Evolutionary conservation across 1,140 invertebrate species (phyloP), one percentile per base, ranked within the genome.

Genomic region (Trichomalopsis sarcophagae): DNA sequence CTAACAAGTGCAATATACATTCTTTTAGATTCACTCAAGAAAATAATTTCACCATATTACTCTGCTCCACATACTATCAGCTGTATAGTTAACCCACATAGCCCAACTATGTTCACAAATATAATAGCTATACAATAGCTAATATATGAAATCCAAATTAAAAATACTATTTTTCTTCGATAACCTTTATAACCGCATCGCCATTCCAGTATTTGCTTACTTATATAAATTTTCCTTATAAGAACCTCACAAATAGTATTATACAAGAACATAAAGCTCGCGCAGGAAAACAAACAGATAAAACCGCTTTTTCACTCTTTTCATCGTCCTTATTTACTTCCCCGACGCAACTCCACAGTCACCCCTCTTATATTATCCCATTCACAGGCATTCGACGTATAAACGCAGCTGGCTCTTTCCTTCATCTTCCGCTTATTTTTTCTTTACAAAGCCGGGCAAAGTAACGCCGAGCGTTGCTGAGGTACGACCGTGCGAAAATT

Each of bases 261-360:
- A 74, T 11, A 66, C 7, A 33, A 62, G 30, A 36, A 17, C 13
- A 66, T 36, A 44, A 40, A 75, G 21, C 30, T 30, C 73, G 21
- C n/a, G 21, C 1, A 62, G 27, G 44, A 78, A n/a, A 55, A 78
- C 50, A 78, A 78, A 78, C 55, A 78, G 50, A 78, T 78, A 66
- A 62, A 62, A 66, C 76, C 4, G 55, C 27, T 66, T 66, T 78
- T 78, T 66, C 50, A 78, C 55, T 33, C 76, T 50, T 77, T 78
- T 78, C 75, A 27, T 50, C 40, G 75, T 44, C 33, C 73, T 74
- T 30, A 74, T 74, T 74, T 74, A 74, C 21, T 74, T 74, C 44
- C 44, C 10, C 44, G 0, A 4, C 21, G 75, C 21, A 21, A 36
- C 69, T 75, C 7, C 36, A n/a, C 14, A 44, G 14, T 2, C 33